Conservation (phyloP, 92 coral and sea anemone genomes). For the Plumapathes pennacea region DNA sequence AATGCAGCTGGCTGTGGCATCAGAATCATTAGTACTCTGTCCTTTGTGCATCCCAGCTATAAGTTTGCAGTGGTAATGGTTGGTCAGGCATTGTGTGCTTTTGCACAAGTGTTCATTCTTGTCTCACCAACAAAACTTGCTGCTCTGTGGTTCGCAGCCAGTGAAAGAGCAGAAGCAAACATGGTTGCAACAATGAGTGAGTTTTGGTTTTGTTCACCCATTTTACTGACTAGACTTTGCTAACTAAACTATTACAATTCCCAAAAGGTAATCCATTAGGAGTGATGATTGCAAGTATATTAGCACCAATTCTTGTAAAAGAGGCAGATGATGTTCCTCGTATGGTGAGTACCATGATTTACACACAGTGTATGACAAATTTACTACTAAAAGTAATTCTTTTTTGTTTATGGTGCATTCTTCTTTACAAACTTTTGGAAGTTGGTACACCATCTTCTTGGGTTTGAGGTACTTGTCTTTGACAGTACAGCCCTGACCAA, state of each 20-base stretch:
- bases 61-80: conserved; percentile 76
- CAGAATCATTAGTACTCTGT: conserved; percentile 65
- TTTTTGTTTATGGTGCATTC: too few species aligned
- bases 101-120: conserved; percentile 89
- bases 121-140: conserved; percentile 91
- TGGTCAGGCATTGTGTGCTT: conserved; percentile 78
- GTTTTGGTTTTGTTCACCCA: background rate
- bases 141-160: conserved; percentile 91
- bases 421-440: too few species aligned
- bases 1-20: conserved; percentile 81
- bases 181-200: conserved; percentile 84
- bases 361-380: too few species aligned
- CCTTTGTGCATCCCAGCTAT: conserved; percentile 5
- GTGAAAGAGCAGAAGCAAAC: conserved; percentile 84
- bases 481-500: too few species aligned
- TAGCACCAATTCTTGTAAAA: conserved; percentile 71
- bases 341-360: conserved; percentile 72
- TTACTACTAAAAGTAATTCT: too few species aligned
- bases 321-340: conserved; percentile 32
- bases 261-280: conserved; percentile 79
- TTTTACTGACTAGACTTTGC: background rate
- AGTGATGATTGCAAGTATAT: conserved; percentile 68
- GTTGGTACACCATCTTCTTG: too few species aligned
- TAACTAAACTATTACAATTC: background rate
- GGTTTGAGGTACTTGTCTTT: too few species aligned